Percentiles rank a stretch among this genome's conserved stretches.
Conservation (phyloP, 53 echinoderm and acorn worm species). For the Hippasteria phrygiana region DNA sequence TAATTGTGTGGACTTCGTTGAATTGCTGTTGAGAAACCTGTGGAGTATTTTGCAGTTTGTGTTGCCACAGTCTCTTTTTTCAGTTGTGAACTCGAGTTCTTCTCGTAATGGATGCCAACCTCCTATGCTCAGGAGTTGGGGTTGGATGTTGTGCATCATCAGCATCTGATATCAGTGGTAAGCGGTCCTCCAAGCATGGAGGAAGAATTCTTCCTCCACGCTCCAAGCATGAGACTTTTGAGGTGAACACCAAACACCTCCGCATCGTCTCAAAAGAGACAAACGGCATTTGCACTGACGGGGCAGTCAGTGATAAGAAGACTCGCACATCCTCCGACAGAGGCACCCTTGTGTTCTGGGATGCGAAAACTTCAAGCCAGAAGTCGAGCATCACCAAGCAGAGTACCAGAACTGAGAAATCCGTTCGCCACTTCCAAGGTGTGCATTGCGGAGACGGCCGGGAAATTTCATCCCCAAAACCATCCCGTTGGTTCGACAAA, state of each 20-base stretch:
- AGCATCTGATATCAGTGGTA: background rate
- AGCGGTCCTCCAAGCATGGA: background rate
- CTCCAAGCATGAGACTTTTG: too few species aligned
- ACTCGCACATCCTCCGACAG: background rate
- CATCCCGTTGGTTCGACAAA: background rate
- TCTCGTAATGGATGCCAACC: background rate
- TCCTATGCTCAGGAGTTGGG: background rate
- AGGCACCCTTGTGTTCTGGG: background rate
- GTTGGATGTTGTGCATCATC: background rate
- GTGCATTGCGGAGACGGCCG: background rate
- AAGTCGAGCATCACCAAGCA: background rate
- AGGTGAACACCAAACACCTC: background rate
- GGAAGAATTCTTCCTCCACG: background rate
- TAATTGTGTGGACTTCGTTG: background rate
- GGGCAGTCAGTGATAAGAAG: background rate
- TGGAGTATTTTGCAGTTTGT: background rate
- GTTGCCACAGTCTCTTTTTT: background rate
- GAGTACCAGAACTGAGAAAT: background rate
- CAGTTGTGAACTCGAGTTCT: background rate
- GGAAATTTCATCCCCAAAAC: background rate
- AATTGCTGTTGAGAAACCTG: background rate
- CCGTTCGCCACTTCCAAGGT: background rate
- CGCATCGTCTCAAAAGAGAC: background rate
- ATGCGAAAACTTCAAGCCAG: background rate
- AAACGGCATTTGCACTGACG: background rate